Percentiles rank a stretch among this genome's conserved stretches.
Evolutionary conservation across 92 coral and sea anemone species (phyloP).

Genomic region (Zoanthus gigantus): DNA sequence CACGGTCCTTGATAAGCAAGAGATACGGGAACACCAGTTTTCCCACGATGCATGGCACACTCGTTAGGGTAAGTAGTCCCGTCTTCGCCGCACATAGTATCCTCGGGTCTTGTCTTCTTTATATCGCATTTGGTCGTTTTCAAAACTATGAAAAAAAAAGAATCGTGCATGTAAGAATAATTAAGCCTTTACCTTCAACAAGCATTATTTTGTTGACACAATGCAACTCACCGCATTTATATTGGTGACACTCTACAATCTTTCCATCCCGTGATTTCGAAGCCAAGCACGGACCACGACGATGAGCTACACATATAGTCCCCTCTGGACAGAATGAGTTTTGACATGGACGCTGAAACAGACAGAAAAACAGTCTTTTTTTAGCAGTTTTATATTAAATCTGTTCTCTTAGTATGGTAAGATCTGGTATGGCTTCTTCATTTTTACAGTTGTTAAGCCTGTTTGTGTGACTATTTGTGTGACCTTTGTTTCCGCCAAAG

Average conservation of each 20-base stretch:
- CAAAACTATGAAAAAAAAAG: constrained; percentile 44
- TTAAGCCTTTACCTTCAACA: neutral
- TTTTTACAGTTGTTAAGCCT: no score
- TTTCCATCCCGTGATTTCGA: constrained; percentile 68
- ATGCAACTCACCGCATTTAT: constrained; percentile 82
- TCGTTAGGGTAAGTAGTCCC: constrained; percentile 76
- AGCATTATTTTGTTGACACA: neutral
- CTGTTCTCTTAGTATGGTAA: no score
- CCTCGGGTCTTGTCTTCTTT: constrained; percentile 33
- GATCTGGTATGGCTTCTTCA: no score
- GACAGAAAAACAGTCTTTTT: neutral
- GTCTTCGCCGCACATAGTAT: constrained; percentile 86
- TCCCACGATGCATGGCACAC: constrained; percentile 64
- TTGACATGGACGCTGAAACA: constrained; percentile 77
- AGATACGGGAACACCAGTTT: constrained; percentile 54
- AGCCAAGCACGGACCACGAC: constrained; percentile 81
- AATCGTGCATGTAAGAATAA: no score
- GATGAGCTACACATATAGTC: constrained; percentile 73
- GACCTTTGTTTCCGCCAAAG: no score
- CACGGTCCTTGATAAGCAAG: constrained; percentile 94
- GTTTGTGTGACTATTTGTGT: no score
- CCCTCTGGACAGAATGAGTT: constrained; percentile 64
- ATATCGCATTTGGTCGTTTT: constrained; percentile 29
- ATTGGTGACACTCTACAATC: constrained; percentile 73
- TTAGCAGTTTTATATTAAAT: no score